Evolutionary conservation across 2,113 vertebrate species (phyloP), one percentile per base, ranked within the genome.

Genomic region (Strix aluco): DNA sequence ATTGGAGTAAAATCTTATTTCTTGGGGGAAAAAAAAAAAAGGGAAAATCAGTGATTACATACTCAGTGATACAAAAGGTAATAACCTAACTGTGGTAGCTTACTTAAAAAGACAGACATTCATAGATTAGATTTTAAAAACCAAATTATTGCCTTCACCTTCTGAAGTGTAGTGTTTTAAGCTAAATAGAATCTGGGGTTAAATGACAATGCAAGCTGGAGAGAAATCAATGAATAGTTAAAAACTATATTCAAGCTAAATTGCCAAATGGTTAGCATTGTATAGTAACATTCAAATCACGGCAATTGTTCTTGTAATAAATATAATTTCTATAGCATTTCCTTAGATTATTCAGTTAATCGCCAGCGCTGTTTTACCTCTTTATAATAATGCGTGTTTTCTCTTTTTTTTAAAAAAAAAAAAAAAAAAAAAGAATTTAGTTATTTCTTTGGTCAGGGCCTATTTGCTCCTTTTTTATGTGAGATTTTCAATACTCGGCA

Each of bases 381-480:
- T 97, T 98, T 97, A 97, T 97, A 97, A 98, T 98, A 97, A 98
- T 94, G 92, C 15, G 9, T 34, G 87, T 97, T 98, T 98, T 97
- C 97, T 32, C 19, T 59, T 97, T 97, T 97, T 90, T 26, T 13
- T 36, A 54, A 86, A 80, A 91, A 44, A 34, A 44, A 42, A 22
- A 55, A 22, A 55, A 30, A 44, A 40, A 58, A 92, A 96, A 97
- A 96, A 96, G 92, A 98, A 98, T 97, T 98, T 98, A 97, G 98
- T 98, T 98, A 98, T 98, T 98, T 98, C 98, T 98, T 98, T 98
- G 97, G 97, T 98, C 97, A 97, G 95, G 97, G 97, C 98, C 97
- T 98, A 98, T 98, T 98, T 98, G 98, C 98, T 98, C 98, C 98
- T 98, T 98, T 98, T 98, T 98, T 98, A 98, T 98, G 98, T 97